Evolutionary conservation across 92 coral and sea anemone species (phyloP).

Genomic region (Micromussa lordhowensis): DNA sequence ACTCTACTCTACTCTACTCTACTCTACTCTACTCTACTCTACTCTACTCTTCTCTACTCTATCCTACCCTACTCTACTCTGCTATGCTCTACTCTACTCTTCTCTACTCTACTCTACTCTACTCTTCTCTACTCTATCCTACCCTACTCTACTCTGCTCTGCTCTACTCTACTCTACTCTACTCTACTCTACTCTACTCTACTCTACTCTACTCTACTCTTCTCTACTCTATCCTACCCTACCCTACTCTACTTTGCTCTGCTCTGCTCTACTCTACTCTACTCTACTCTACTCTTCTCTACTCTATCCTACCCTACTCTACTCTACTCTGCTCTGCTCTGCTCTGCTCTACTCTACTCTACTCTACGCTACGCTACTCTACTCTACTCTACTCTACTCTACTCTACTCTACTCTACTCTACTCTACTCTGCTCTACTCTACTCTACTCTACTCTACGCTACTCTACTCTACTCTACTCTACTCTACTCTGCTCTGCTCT

Average conservation of each 20-base stretch:
- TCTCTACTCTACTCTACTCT: neutral
- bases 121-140: neutral
- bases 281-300: neutral
- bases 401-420: neutral
- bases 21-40: no score
- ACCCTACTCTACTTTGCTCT: neutral
- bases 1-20: no score
- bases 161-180: neutral
- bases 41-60: no score
- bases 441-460: neutral
- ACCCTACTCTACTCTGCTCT: neutral
- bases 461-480: neutral
- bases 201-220: neutral
- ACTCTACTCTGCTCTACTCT: neutral
- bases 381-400: neutral
- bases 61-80: neutral
- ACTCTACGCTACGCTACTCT: constrained; percentile 7
- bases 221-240: neutral
- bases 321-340: neutral
- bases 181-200: constrained; percentile 1
- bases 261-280: neutral
- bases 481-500: neutral
- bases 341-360: neutral
- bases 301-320: neutral
- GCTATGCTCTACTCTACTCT: neutral